These are phyloP conservation scores for Pseudomugil tenellus DNA, from an alignment of 2,797 vertebrate species.

Conservation along the genomic window DNA sequence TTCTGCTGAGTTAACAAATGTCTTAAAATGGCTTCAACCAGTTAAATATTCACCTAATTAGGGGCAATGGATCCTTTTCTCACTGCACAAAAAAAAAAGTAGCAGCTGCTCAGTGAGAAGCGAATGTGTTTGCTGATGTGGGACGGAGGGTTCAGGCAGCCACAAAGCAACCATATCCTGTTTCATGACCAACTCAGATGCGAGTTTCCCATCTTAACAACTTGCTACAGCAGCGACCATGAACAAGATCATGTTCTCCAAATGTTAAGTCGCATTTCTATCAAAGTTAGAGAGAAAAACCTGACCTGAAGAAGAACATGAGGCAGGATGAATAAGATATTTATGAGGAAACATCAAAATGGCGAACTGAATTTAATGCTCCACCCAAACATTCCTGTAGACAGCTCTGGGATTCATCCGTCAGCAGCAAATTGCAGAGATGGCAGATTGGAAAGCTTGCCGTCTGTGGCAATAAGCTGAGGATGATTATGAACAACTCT, in stretches of 20 bases:
- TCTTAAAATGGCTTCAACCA: constrained; percentile 4
- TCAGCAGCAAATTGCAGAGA: constrained; percentile 52
- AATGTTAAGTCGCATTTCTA: too few species aligned
- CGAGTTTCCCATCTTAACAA: neutral
- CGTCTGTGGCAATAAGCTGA: neutral
- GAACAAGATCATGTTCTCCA: too few species aligned
- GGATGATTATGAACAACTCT: neutral
- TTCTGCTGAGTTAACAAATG: constrained; percentile 27
- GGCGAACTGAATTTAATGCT: constrained; percentile 21
- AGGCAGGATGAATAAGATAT: neutral
- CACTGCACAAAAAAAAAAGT: neutral
- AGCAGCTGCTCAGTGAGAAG: neutral
- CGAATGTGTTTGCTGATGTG: neutral
- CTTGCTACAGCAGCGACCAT: neutral
- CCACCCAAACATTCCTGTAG: constrained; percentile 70
- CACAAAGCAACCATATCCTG: constrained; percentile 54
- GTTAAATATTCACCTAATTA: neutral
- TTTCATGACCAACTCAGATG: neutral
- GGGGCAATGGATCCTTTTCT: neutral
- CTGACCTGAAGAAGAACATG: neutral
- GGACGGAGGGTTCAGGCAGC: constrained; percentile 2
- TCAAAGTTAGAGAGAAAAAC: neutral
- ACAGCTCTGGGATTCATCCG: constrained; percentile 32
- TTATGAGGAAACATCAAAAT: neutral
- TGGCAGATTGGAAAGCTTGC: constrained; percentile 51